Evolutionary conservation across 2,113 vertebrate species (phyloP).

Genomic region (Steatornis caripensis): DNA sequence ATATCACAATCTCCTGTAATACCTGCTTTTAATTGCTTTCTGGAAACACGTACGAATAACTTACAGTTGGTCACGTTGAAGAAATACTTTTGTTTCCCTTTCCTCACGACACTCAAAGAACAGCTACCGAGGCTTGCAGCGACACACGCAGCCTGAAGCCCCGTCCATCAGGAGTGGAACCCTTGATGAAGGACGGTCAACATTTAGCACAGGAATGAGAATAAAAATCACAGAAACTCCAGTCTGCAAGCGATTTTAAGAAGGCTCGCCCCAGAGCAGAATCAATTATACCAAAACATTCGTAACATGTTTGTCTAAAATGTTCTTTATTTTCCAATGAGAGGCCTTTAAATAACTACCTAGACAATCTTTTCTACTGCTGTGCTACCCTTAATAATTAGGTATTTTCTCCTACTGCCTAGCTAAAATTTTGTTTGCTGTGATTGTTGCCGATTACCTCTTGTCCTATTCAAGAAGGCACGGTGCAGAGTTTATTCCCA

Average conservation of each 20-base stretch:
- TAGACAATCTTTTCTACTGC: background rate
- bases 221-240: background rate
- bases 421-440: background rate
- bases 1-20: background rate
- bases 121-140: background rate
- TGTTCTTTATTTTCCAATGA: background rate
- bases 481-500: background rate
- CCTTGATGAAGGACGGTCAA: background rate
- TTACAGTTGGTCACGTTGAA: accelerated
- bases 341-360: background rate
- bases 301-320: background rate
- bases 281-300: no score
- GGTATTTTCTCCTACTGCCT: background rate
- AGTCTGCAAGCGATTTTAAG: background rate
- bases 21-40: background rate
- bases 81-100: background rate
- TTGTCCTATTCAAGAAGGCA: background rate
- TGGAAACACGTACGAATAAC: background rate
- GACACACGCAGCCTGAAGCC: background rate
- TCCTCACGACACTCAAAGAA: background rate
- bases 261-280: background rate
- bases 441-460: background rate
- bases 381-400: background rate
- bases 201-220: background rate
- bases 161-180: accelerated